Conservation (phyloP, 2,113 vertebrate species). For the Pleuronectes platessa region DNA sequence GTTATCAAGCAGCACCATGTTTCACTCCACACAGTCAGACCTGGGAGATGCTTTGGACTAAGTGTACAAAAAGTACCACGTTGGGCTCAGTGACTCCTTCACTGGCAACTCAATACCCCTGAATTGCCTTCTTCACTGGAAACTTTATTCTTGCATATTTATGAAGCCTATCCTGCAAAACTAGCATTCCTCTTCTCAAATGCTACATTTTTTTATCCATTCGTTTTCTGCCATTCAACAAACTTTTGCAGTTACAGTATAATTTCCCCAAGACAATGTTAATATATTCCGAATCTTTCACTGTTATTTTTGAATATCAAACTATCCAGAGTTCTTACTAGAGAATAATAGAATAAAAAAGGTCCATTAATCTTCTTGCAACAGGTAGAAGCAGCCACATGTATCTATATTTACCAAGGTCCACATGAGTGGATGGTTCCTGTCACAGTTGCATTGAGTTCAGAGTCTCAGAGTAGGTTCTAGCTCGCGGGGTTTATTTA, state of each 20-base stretch:
- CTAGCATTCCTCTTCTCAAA: neutral
- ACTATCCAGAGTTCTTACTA: conserved; percentile 20
- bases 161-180: neutral
- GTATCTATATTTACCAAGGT: conserved; percentile 20
- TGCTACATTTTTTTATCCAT: neutral
- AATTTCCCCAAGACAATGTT: conserved; percentile 24
- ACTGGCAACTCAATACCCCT: too few species aligned
- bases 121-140: neutral
- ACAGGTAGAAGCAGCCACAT: conserved; percentile 34
- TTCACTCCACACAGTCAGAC: too few species aligned
- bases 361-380: conserved; percentile 42
- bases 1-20: too few species aligned
- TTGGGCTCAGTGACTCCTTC: too few species aligned
- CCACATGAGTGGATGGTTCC: conserved; percentile 9
- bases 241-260: neutral
- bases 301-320: conserved; percentile 25
- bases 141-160: neutral
- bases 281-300: too few species aligned
- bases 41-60: too few species aligned
- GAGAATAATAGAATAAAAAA: neutral
- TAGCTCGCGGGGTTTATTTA: neutral
- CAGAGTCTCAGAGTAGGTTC: neutral
- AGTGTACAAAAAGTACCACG: too few species aligned
- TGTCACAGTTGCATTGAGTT: neutral
- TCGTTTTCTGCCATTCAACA: neutral